These are phyloP conservation scores for Hippasteria phrygiana DNA, from an alignment of 53 echinoderm and acorn worm species.

Conservation along the genomic window DNA sequence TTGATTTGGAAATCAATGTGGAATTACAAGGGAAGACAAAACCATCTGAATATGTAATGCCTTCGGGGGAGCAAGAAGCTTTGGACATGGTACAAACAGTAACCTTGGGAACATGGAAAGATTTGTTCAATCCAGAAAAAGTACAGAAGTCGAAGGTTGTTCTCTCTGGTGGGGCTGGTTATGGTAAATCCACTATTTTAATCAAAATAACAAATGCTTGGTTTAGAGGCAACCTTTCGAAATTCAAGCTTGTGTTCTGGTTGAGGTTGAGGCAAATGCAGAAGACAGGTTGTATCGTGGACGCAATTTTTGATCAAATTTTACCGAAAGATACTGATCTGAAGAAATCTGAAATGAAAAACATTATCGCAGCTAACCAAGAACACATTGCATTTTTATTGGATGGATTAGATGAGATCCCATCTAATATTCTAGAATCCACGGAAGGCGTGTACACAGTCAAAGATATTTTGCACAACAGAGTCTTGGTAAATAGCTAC, in stretches of 20 bases:
- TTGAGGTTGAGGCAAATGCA: background rate
- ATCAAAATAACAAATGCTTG: background rate
- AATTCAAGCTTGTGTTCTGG: constrained; percentile 9
- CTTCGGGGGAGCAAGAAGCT: background rate
- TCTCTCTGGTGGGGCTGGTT: constrained; percentile 10
- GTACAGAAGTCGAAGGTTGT: background rate
- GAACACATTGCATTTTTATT: no score
- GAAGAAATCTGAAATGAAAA: background rate
- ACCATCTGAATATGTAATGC: background rate
- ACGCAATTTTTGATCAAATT: constrained; percentile 12
- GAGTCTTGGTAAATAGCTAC: no score
- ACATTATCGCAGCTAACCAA: no score
- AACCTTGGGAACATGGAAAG: background rate
- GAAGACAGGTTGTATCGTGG: constrained; percentile 15
- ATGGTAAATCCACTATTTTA: constrained; percentile 2
- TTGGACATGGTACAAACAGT: background rate
- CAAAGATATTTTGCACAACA: no score
- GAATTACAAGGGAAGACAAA: background rate
- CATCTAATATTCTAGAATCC: background rate
- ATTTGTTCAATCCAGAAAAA: background rate
- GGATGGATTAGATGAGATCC: no score
- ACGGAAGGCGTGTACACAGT: background rate
- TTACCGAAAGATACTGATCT: background rate
- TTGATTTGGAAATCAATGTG: background rate
- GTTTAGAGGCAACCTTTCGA: background rate